phyloP scores from a whole-genome alignment of 2,797 vertebrate genomes.

The Halcyon leucocephala region DNA sequence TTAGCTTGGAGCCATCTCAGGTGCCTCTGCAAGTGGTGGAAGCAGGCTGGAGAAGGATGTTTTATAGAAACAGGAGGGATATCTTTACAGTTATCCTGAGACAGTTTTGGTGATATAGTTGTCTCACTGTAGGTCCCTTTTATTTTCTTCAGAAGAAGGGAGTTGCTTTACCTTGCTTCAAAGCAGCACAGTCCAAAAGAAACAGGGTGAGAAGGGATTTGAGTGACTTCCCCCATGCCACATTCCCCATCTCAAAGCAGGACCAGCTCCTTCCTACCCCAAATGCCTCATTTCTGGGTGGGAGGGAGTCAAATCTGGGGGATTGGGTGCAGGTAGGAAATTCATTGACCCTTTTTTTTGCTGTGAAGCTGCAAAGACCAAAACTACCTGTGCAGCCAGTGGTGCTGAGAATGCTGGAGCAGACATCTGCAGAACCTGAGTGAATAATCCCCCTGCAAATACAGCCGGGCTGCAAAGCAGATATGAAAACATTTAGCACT shows the following conservation, averaged over 20 bases:
- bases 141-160: background rate
- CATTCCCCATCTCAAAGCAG: background rate
- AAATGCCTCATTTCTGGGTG: background rate
- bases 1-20: background rate
- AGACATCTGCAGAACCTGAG: background rate
- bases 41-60: background rate
- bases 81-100: background rate
- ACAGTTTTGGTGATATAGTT: background rate
- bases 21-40: fast-evolving
- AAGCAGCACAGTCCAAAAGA: background rate
- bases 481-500: background rate
- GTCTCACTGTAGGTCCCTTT: background rate
- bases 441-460: background rate
- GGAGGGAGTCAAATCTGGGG: background rate
- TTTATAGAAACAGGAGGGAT: background rate
- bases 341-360: background rate
- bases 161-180: background rate
- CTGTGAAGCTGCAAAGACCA: background rate
- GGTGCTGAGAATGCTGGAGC: background rate
- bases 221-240: background rate
- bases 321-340: background rate
- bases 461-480: fast-evolving
- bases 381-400: background rate
- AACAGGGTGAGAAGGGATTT: background rate
- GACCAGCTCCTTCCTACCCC: background rate